Percentiles rank a stretch among this genome's conserved stretches.
These are phyloP conservation scores for Lasius platythorax DNA, from an alignment of 2,888 invertebrate genomes.

Conservation along the genomic window DNA sequence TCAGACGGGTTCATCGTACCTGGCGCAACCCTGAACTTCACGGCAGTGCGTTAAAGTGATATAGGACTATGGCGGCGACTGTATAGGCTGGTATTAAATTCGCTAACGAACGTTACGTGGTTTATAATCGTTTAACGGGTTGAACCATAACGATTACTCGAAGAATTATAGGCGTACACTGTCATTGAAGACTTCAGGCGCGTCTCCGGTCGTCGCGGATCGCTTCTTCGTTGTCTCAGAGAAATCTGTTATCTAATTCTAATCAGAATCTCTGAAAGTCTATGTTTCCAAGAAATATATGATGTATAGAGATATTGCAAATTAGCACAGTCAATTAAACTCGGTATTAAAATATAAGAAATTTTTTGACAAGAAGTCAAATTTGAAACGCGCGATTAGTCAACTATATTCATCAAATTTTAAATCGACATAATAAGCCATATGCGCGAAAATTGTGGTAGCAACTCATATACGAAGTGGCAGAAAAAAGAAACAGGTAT, in stretches of 20 bases:
- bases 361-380: background rate
- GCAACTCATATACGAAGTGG: background rate
- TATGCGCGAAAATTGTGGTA: background rate
- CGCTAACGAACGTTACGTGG: conserved; percentile 80
- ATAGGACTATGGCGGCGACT: conserved; percentile 64
- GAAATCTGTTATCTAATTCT: background rate
- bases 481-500: background rate
- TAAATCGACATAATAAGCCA: background rate
- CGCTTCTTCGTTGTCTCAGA: conserved; percentile 10
- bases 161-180: conserved; percentile 66
- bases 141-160: conserved; percentile 71
- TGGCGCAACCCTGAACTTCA: conserved; percentile 70
- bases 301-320: background rate
- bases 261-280: background rate
- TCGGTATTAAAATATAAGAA: background rate
- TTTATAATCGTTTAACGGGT: conserved; percentile 72
- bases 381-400: background rate
- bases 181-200: conserved; percentile 57
- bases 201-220: conserved; percentile 19
- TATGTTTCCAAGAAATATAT: background rate
- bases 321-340: background rate
- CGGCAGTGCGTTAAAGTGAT: conserved; percentile 72
- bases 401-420: background rate
- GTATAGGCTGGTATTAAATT: conserved; percentile 79
- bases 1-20: conserved; percentile 73